These are phyloP conservation scores for Lepidurus arcticus DNA, from an alignment of 1,140 invertebrate species.

Conservation along the genomic window DNA sequence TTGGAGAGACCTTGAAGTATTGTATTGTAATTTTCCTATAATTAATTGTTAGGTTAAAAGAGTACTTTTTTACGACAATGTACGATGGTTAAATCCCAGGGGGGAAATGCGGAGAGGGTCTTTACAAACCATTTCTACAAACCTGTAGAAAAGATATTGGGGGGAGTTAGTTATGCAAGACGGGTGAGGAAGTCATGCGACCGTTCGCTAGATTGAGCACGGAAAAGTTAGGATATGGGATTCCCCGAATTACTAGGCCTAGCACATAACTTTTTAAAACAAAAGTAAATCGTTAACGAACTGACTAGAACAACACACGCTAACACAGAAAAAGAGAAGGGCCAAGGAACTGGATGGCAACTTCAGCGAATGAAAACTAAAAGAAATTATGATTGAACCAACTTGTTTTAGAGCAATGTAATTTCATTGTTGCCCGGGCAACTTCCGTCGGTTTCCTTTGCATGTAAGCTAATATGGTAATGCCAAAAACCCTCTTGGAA, in stretches of 20 bases:
- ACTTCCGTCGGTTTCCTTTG: background rate
- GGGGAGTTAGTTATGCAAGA: background rate
- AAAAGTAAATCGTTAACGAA: background rate
- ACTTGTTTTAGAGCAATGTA: background rate
- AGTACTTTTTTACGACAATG: too few relatives aligned
- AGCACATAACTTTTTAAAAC: background rate
- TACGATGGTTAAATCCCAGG: too few relatives aligned
- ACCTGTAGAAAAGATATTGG: background rate
- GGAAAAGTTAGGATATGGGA: too few relatives aligned
- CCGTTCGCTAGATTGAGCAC: too few relatives aligned
- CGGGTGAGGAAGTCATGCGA: background rate
- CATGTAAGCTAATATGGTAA: background rate
- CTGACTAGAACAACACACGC: background rate
- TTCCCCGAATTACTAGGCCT: background rate
- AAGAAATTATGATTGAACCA: slow-evolving; percentile 8
- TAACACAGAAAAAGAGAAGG: background rate
- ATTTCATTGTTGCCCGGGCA: slow-evolving; percentile 14
- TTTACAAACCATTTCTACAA: too few relatives aligned
- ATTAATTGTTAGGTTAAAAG: too few relatives aligned
- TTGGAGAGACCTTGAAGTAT: too few relatives aligned
- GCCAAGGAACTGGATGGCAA: background rate
- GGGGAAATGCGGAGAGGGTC: too few relatives aligned
- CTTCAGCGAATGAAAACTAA: background rate
- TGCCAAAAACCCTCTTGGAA: background rate
- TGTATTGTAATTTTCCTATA: too few relatives aligned